Conservation (phyloP, 2,797 vertebrate species). For the Orientallactaga sibirica region DNA sequence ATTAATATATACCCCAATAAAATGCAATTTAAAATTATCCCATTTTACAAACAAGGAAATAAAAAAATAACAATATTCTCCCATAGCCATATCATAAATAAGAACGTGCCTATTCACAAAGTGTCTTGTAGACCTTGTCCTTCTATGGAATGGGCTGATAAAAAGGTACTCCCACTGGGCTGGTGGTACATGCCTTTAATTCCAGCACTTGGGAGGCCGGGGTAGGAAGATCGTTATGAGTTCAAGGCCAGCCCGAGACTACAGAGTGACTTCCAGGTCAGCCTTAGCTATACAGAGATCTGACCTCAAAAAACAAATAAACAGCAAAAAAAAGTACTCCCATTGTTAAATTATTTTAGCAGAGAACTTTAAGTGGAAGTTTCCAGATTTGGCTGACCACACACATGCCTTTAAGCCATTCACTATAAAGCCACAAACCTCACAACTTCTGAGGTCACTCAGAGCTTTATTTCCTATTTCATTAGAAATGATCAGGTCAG, state of each 20-base stretch:
- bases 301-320: too few species aligned
- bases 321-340: not conserved
- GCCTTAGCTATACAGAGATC: too few species aligned
- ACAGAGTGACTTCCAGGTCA: too few species aligned
- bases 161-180: not conserved
- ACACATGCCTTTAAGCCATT: not conserved
- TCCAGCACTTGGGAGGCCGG: too few species aligned
- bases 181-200: too few species aligned
- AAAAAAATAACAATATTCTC: constrained; percentile 24
- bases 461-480: constrained; percentile 53
- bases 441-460: constrained; percentile 34
- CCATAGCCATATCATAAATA: not conserved
- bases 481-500: not conserved
- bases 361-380: constrained; percentile 19
- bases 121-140: constrained; percentile 1
- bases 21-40: not conserved
- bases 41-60: constrained; percentile 6
- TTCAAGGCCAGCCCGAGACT: too few species aligned
- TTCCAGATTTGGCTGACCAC: not conserved
- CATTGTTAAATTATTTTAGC: constrained; percentile 11
- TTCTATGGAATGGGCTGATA: constrained; percentile 23
- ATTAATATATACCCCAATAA: not conserved
- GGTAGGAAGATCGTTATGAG: too few species aligned
- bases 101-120: not conserved
- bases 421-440: constrained; percentile 59